phyloP scores from a whole-genome alignment of 1,140 invertebrate genomes.

The Agrypnia vestita region DNA sequence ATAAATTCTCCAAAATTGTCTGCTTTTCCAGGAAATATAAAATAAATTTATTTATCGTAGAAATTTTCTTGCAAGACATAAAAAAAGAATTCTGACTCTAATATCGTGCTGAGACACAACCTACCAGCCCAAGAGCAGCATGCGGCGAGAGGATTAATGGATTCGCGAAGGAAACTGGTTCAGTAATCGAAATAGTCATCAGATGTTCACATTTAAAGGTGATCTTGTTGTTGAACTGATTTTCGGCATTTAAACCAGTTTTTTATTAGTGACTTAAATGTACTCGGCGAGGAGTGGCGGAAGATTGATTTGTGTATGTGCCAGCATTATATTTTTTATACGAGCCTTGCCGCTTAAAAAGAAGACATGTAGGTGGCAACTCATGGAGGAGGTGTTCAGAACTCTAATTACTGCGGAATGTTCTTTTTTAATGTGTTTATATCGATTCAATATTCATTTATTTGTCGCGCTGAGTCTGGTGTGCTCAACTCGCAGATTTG shows the following conservation, averaged over 20 bases:
- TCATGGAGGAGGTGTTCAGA: background rate
- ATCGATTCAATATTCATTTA: too few relatives aligned
- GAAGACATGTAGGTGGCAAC: background rate
- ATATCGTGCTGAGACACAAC: too few relatives aligned
- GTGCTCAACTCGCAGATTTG: too few relatives aligned
- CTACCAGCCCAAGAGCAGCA: too few relatives aligned
- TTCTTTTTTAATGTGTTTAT: too few relatives aligned
- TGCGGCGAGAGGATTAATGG: constrained; percentile 38
- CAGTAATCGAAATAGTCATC: constrained; percentile 43
- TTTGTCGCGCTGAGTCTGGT: too few relatives aligned
- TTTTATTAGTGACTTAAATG: constrained; percentile 4
- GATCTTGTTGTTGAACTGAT: constrained; percentile 53
- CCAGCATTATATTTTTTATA: background rate
- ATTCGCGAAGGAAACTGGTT: constrained; percentile 44
- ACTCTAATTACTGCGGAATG: background rate
- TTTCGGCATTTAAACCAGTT: constrained; percentile 25
- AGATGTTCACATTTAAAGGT: constrained; percentile 60
- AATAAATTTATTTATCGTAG: too few relatives aligned
- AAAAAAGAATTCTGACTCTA: too few relatives aligned
- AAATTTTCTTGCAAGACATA: too few relatives aligned
- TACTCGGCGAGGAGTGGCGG: constrained; percentile 7
- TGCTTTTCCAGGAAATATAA: too few relatives aligned
- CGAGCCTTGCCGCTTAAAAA: background rate
- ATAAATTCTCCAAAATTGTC: too few relatives aligned
- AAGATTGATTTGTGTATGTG: constrained; percentile 14